These are phyloP conservation scores for Chelonia mydas DNA, from an alignment of 2,797 vertebrate species.

Conservation along the genomic window DNA sequence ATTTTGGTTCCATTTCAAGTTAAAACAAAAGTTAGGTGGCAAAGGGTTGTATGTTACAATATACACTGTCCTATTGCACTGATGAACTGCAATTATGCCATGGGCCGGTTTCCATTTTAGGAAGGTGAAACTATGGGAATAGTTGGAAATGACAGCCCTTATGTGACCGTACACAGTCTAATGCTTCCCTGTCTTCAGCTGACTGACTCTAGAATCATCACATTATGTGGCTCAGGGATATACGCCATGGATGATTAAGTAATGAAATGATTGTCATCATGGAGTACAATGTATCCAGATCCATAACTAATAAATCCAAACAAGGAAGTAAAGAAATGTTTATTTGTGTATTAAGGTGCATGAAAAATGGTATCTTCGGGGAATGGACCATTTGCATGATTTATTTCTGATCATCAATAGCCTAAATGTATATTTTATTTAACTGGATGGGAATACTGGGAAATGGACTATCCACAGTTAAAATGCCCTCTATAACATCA, in stretches of 20 bases:
- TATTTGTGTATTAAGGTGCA: not conserved
- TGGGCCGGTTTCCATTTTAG: not conserved
- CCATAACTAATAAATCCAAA: slow-evolving; percentile 16
- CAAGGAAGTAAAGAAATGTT: not conserved
- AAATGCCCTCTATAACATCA: not conserved
- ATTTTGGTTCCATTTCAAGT: not conserved
- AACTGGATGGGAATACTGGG: not conserved
- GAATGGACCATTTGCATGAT: not conserved
- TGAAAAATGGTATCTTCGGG: not conserved
- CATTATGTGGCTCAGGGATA: slow-evolving; percentile 24
- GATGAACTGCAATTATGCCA: not conserved
- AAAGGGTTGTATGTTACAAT: not conserved
- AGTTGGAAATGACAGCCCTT: not conserved
- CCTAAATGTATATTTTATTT: not conserved
- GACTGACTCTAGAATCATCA: slow-evolving; percentile 16
- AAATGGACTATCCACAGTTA: not conserved
- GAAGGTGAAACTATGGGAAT: not conserved
- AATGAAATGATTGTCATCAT: not conserved
- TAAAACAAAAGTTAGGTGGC: not conserved
- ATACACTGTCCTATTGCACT: not conserved
- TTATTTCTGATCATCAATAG: not conserved
- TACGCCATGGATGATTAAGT: slow-evolving; percentile 22
- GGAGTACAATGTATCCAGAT: slow-evolving; percentile 15
- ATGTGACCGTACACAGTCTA: not conserved
- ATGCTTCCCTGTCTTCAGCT: not conserved